Evolutionary conservation across 2,888 invertebrate genomes (phyloP), one percentile per base, ranked within the genome.

Genomic region (Gymnocheta viridis): DNA sequence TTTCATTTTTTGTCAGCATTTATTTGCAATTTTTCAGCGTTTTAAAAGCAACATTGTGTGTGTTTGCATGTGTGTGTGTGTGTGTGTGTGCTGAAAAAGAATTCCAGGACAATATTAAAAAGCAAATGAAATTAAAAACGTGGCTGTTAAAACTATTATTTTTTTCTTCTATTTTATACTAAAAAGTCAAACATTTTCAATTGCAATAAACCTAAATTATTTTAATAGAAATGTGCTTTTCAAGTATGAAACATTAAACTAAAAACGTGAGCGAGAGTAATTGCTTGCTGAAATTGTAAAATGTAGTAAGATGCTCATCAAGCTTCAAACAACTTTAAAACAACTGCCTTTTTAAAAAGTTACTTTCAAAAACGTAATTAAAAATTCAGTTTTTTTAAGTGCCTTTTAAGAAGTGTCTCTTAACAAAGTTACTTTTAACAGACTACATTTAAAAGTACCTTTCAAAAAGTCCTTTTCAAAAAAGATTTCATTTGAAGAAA

Each of bases 171-270:
- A 2, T 41, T 60, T 14, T 17, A 58, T 2, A 29, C 12, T 14
- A 27, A 38, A 54, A 35, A 54, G 24, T 24, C 14, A 17, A 22
- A 66, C 17, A 17, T 38, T 58, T 73, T 27, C 17, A 49, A 29
- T 32, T 60, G 22, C 22, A 47, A 58, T 77, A 77, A 77, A 67
- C 58, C 56, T 6, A 67, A 17, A 51, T 54, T 77, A 6, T 77
- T 41, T 10, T 9, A 44, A 49, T 29, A 22, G 19, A 69, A 27
- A 7, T 12, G 6, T 38, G n/a, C n/a, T n/a, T 38, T 58, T 69
- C 19, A 38, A 35, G 47, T 32, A n/a, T 17, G 24, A 35, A 27
- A 58, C 14, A 27, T 27, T 58, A 38, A 69, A 69, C 22, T 24
- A 32, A 69, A 78, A 69, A 69, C 58, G 58, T 77, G 67, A 12